Conservation (phyloP, 2,797 vertebrate genomes). For the Meriones psammophilus region DNA sequence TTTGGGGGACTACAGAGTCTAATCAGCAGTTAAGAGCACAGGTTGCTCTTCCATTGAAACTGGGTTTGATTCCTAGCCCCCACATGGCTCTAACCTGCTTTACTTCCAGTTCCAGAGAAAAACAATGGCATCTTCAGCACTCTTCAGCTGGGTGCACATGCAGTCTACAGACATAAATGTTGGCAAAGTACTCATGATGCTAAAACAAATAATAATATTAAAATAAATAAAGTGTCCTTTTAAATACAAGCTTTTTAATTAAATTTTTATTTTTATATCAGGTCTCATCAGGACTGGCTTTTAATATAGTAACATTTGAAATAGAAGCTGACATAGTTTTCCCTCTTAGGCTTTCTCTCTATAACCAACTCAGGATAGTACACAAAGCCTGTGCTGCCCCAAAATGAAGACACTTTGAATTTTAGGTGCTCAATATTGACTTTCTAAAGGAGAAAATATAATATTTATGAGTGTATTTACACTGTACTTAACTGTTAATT, state of each 20-base stretch:
- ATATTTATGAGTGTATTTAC: background rate
- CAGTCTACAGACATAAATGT: no score
- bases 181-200: background rate
- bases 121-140: background rate
- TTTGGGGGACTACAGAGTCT: background rate
- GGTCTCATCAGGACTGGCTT: no score
- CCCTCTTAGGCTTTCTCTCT: background rate
- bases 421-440: background rate
- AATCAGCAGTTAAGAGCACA: background rate
- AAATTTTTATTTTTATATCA: no score
- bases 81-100: background rate
- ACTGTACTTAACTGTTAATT: no score
- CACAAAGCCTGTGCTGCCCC: background rate
- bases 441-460: background rate
- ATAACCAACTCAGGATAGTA: rapidly evolving
- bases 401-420: background rate
- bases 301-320: background rate
- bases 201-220: background rate
- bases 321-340: background rate
- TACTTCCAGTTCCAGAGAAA: background rate
- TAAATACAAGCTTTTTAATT: background rate
- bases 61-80: no score
- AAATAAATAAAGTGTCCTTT: background rate
- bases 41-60: no score
- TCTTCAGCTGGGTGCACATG: background rate